These are phyloP conservation scores for Marronus borbonicus DNA, from an alignment of 2,888 invertebrate genomes.

Conservation along the genomic window DNA sequence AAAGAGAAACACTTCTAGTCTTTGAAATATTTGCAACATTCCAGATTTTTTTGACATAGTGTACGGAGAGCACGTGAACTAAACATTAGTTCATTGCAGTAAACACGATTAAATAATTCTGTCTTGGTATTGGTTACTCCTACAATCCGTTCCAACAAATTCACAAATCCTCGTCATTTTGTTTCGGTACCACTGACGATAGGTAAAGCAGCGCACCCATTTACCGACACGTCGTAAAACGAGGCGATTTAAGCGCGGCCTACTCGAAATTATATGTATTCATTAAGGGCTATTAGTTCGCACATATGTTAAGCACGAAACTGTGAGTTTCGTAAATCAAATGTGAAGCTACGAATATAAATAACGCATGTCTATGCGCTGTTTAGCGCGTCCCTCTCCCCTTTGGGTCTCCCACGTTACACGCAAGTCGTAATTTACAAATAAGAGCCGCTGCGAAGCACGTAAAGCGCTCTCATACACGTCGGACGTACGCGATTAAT, in stretches of 20 bases:
- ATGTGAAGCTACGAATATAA: constrained; percentile 49
- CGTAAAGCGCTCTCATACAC: neutral
- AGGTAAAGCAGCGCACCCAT: constrained; percentile 8
- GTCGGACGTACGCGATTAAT: neutral
- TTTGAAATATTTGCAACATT: no score
- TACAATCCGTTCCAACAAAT: no score
- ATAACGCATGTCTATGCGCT: constrained; percentile 38
- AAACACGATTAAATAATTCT: no score
- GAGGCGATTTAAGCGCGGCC: constrained; percentile 54
- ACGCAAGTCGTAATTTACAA: constrained; percentile 35
- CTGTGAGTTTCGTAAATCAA: constrained; percentile 55
- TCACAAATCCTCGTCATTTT: neutral
- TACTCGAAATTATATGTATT: constrained; percentile 61
- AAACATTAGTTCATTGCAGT: neutral
- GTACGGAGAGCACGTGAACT: neutral
- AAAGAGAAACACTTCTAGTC: no score
- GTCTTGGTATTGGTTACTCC: no score
- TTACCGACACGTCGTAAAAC: constrained; percentile 40
- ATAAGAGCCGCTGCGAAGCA: neutral
- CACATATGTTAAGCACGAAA: constrained; percentile 62
- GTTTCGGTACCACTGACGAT: neutral
- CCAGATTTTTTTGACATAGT: no score
- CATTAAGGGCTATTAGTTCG: constrained; percentile 64
- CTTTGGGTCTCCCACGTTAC: constrained; percentile 14
- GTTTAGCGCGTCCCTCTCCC: neutral